Percentiles rank a stretch among this genome's conserved stretches.
Evolutionary conservation across 2,797 vertebrate genomes (phyloP).

Genomic region (Lepus townsendii): DNA sequence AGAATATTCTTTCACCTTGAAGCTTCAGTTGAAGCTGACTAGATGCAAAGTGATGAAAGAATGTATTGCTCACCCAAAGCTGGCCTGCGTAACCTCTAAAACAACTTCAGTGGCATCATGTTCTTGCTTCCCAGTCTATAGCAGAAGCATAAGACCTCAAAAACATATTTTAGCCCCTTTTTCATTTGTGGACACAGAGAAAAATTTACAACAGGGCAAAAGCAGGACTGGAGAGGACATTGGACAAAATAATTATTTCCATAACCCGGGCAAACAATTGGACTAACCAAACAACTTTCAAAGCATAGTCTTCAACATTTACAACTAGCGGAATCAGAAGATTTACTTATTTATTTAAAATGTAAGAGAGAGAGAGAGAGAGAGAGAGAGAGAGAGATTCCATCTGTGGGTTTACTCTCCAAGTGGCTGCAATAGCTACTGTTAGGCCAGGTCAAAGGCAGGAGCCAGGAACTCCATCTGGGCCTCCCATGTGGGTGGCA

Average conservation of each 20-base stretch:
- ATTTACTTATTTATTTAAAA: no score
- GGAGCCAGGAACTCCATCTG: no score
- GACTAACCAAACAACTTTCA: neutral
- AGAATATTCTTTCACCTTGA: neutral
- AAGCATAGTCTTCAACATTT: neutral
- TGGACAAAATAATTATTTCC: constrained; percentile 13
- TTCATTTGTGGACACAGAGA: neutral
- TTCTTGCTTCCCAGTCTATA: neutral
- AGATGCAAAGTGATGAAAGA: neutral
- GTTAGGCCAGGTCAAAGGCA: no score
- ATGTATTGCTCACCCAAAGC: neutral
- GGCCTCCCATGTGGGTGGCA: no score
- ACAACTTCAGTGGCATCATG: neutral
- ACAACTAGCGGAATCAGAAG: neutral
- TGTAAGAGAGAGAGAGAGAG: no score
- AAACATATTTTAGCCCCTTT: neutral
- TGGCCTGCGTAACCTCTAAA: neutral
- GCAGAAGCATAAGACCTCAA: neutral
- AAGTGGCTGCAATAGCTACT: no score
- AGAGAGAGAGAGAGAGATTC: no score
- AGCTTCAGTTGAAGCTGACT: neutral
- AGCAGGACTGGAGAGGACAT: neutral
- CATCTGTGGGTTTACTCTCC: no score
- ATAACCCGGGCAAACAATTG: neutral
- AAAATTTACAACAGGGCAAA: neutral